Conservation (phyloP, 1,140 invertebrate genomes). For the Megathymus violae region DNA sequence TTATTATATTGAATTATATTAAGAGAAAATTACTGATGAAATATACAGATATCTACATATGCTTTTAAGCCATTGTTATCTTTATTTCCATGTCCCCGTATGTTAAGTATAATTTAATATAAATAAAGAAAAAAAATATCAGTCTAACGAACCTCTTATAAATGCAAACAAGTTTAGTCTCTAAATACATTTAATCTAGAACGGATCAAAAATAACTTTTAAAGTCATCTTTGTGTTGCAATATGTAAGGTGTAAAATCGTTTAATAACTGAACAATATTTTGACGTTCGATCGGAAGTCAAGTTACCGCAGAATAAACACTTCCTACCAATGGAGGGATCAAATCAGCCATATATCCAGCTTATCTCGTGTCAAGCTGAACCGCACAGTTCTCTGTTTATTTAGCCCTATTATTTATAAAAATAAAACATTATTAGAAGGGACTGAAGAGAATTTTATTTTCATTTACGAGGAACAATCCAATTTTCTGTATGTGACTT, state of each 20-base stretch:
- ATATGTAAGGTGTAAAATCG: not conserved
- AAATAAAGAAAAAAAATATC: not conserved
- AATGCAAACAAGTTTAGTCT: not conserved
- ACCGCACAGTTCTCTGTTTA: slow-evolving; percentile 19
- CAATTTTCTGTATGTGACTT: no score
- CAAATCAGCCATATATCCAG: slow-evolving; percentile 12
- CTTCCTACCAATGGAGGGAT: slow-evolving; percentile 11
- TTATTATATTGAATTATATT: no score
- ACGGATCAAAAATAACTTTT: not conserved
- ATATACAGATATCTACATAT: no score
- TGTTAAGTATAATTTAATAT: not conserved
- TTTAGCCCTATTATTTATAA: slow-evolving; percentile 18
- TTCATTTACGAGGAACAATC: not conserved
- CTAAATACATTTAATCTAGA: not conserved
- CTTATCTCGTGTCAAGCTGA: slow-evolving; percentile 16
- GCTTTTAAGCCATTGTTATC: no score
- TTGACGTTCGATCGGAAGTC: not conserved
- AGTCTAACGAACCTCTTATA: not conserved
- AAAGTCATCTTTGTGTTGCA: not conserved
- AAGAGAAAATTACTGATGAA: no score
- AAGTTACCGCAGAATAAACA: slow-evolving; percentile 5
- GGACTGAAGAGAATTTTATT: not conserved
- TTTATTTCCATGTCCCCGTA: not conserved
- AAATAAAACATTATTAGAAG: slow-evolving; percentile 23
- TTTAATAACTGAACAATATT: not conserved